These are phyloP conservation scores for Cheirogaleus medius DNA, from an alignment of 2,113 vertebrate genomes.

Conservation along the genomic window DNA sequence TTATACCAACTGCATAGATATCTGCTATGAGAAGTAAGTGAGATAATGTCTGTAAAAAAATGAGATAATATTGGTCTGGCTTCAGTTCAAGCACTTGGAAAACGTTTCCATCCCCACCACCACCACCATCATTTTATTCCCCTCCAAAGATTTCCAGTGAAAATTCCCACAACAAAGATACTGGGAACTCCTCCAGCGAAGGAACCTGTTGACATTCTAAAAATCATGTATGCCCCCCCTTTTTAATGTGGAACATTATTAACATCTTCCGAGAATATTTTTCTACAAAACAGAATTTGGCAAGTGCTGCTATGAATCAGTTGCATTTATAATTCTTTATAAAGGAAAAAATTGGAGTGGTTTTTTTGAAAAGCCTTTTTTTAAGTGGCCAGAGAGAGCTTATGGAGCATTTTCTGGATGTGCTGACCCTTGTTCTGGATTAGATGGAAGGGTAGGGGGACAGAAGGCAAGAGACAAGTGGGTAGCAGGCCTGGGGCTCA, in stretches of 20 bases:
- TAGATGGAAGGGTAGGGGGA: not conserved
- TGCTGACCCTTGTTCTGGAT: not conserved
- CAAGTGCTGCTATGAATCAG: constrained; percentile 5
- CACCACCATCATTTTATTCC: not conserved
- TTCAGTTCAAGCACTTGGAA: not conserved
- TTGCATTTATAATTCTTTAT: constrained; percentile 6
- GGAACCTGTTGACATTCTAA: not conserved
- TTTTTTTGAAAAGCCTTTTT: not conserved
- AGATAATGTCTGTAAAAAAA: not conserved
- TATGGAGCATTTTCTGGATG: not conserved
- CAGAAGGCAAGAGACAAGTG: not conserved
- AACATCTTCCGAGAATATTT: not conserved
- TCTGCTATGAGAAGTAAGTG: not conserved
- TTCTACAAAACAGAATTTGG: not conserved
- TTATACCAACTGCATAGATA: not conserved
- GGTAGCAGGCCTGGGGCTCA: not conserved
- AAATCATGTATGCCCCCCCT: not conserved
- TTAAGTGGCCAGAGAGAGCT: not conserved
- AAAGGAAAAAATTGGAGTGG: not conserved
- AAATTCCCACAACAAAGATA: not conserved
- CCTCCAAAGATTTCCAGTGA: not conserved
- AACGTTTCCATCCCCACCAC: not conserved
- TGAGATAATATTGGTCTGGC: not conserved
- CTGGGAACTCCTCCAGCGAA: constrained; percentile 11
- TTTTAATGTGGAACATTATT: not conserved